Conservation (phyloP, 2,113 vertebrate species). For the Salvelinus namaycush region DNA sequence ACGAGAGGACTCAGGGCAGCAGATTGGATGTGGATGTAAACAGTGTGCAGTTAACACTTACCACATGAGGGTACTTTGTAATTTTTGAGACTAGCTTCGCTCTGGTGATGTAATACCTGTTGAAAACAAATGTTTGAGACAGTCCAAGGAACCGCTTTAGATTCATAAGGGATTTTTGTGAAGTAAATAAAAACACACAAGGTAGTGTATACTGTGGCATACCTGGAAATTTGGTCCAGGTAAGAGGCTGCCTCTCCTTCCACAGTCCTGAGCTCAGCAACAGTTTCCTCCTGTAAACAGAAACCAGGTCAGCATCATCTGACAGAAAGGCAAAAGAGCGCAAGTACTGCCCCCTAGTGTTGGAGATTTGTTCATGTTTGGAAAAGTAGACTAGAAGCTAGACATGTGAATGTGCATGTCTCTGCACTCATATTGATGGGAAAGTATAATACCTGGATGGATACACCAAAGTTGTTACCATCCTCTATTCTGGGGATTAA, state of each 20-base stretch:
- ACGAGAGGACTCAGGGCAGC: background rate
- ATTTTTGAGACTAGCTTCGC: constrained; percentile 94
- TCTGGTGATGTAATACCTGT: constrained; percentile 91
- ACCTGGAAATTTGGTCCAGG: constrained; percentile 94
- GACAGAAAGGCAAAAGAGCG: too few relatives aligned
- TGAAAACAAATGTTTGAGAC: background rate
- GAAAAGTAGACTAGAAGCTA: background rate
- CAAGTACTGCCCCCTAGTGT: constrained; percentile 8
- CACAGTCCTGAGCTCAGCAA: constrained; percentile 88
- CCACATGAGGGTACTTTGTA: constrained; percentile 93
- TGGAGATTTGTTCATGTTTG: background rate
- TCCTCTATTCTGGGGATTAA: constrained; percentile 94
- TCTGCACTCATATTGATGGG: too few relatives aligned
- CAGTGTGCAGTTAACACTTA: constrained; percentile 68
- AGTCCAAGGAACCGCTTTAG: too few relatives aligned
- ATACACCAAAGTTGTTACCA: constrained; percentile 92
- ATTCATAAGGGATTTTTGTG: background rate
- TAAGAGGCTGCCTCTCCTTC: constrained; percentile 90
- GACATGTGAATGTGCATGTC: background rate
- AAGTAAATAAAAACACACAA: background rate
- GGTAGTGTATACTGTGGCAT: background rate
- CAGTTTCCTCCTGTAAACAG: constrained; percentile 84
- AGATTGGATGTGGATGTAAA: background rate
- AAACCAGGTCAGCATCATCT: background rate
- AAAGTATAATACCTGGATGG: constrained; percentile 81